Conservation (phyloP, 2,888 invertebrate genomes). For the Meganola albula region DNA sequence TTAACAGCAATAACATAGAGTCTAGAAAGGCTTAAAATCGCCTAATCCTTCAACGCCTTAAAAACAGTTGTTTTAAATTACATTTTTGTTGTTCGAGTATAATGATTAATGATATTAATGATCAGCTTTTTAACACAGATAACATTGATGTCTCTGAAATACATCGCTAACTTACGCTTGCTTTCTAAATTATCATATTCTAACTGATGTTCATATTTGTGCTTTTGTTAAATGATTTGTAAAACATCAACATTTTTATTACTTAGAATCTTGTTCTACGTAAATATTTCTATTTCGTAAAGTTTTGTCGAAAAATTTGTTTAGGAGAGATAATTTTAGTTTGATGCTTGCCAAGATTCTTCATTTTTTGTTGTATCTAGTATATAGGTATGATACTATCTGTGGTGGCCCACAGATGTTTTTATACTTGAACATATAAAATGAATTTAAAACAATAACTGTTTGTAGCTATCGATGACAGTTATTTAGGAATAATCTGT, state of each 20-base stretch:
- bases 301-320: too few relatives aligned
- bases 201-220: constrained; percentile 17
- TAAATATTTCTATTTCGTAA: too few relatives aligned
- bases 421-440: constrained; percentile 33
- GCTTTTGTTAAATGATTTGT: constrained; percentile 1
- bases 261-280: too few relatives aligned
- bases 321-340: neutral
- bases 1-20: constrained; percentile 71
- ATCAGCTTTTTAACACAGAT: constrained; percentile 19
- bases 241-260: neutral
- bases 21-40: constrained; percentile 67
- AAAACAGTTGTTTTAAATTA: constrained; percentile 43
- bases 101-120: constrained; percentile 15
- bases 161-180: constrained; percentile 25
- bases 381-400: too few relatives aligned
- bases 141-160: constrained; percentile 20
- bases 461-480: constrained; percentile 18
- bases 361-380: too few relatives aligned
- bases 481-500: constrained; percentile 20
- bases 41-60: constrained; percentile 60
- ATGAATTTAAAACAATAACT: constrained; percentile 26
- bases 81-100: constrained; percentile 47
- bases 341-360: neutral
- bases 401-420: too few relatives aligned
- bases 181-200: constrained; percentile 17